These are phyloP conservation scores for Lepidostoma basale DNA, from an alignment of 1,140 invertebrate genomes.

Conservation along the genomic window DNA sequence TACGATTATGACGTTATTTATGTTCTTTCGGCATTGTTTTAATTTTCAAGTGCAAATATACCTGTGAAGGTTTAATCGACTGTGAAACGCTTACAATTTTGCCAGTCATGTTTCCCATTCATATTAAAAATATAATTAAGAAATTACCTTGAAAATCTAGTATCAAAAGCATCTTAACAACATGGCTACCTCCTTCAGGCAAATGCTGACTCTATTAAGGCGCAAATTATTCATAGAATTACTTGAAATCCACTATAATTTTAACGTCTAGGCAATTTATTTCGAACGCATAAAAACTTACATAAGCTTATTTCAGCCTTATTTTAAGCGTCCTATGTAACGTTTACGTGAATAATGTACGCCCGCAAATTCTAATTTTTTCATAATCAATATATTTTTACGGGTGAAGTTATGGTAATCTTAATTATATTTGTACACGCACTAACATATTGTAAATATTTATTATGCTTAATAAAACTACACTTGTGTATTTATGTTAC, in stretches of 20 bases:
- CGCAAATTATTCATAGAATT: conserved; percentile 37
- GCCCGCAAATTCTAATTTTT: conserved; percentile 1
- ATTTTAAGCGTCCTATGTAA: not conserved
- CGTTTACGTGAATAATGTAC: not conserved
- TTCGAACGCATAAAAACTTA: conserved; percentile 13
- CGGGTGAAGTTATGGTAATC: not conserved
- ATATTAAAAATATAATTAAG: conserved; percentile 31
- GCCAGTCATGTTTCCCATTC: no score
- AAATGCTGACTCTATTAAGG: conserved; percentile 35
- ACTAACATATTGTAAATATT: conserved; percentile 5
- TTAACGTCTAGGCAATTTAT: conserved; percentile 34
- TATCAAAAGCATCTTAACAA: conserved; percentile 23
- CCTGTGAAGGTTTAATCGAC: no score
- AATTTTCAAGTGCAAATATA: no score
- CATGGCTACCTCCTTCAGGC: conserved; percentile 5
- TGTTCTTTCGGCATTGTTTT: no score
- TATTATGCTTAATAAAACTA: not conserved
- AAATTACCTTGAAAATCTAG: conserved; percentile 15
- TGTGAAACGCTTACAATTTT: no score
- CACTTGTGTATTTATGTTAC: no score
- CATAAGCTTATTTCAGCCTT: not conserved
- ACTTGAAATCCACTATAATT: conserved; percentile 36
- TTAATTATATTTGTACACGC: conserved; percentile 13
- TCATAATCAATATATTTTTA: conserved; percentile 19
- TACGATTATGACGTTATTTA: no score